phyloP scores from a whole-genome alignment of 2,888 invertebrate species.

The Sinodicranocentrus sp. region DNA sequence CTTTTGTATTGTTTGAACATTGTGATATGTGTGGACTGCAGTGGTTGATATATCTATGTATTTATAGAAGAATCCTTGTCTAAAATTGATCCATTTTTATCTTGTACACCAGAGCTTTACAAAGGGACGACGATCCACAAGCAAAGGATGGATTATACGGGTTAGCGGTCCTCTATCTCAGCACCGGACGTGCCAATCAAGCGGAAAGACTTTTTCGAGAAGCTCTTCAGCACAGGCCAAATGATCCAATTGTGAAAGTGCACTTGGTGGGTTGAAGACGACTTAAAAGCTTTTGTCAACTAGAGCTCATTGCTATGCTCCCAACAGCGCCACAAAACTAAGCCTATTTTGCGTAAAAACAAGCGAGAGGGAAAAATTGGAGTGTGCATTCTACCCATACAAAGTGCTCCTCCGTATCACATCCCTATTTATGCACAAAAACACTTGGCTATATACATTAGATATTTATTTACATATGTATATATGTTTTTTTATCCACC shows the following conservation, averaged over 20 bases:
- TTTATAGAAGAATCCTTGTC: neutral
- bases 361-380: slow-evolving; percentile 10
- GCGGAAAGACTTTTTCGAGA: slow-evolving; percentile 75
- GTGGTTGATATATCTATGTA: no score
- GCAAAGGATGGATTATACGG: slow-evolving; percentile 74
- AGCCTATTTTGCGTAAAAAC: slow-evolving; percentile 13
- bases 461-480: no score
- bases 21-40: no score
- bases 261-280: slow-evolving; percentile 75
- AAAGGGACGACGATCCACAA: slow-evolving; percentile 74
- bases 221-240: slow-evolving; percentile 75
- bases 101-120: slow-evolving; percentile 68
- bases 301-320: neutral
- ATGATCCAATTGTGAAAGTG: slow-evolving; percentile 76
- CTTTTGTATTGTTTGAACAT: no score
- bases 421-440: no score
- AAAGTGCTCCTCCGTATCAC: no score
- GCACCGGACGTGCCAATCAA: slow-evolving; percentile 74
- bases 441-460: no score
- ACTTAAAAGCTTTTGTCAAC: slow-evolving; percentile 65
- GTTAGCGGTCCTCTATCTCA: slow-evolving; percentile 74
- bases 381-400: neutral
- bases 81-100: slow-evolving; percentile 24
- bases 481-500: no score
- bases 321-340: slow-evolving; percentile 20